Evolutionary conservation across 92 coral and sea anemone species (phyloP).

Genomic region (Heliopora coerulea): DNA sequence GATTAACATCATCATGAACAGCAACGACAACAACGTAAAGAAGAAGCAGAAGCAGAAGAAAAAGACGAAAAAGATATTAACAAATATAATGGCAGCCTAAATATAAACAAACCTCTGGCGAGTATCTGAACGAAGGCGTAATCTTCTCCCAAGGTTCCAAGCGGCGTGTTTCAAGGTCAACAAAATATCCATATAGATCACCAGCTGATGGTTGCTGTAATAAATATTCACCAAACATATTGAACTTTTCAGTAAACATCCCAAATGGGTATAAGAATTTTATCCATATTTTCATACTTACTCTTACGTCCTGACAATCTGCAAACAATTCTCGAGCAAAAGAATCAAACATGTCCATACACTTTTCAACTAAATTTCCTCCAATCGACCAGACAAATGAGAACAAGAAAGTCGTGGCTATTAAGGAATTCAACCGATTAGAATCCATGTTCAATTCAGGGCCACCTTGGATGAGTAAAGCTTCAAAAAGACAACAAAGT

Average conservation of each 20-base stretch:
- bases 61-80: not conserved
- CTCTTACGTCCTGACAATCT: constrained; percentile 93
- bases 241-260: not conserved
- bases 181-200: constrained; percentile 93
- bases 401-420: constrained; percentile 88
- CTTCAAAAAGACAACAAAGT: constrained; percentile 84
- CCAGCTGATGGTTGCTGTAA: constrained; percentile 91
- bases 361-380: constrained; percentile 84
- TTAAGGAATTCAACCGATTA: constrained; percentile 80
- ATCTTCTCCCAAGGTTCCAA: constrained; percentile 99
- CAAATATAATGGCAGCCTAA: not conserved
- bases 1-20: no score
- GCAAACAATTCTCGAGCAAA: constrained; percentile 88
- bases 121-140: constrained; percentile 80
- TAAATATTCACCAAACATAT: not conserved
- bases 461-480: constrained; percentile 80
- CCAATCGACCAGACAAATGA: constrained; percentile 92
- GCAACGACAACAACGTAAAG: not conserved
- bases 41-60: not conserved
- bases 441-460: constrained; percentile 87
- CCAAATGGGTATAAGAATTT: not conserved
- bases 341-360: constrained; percentile 80
- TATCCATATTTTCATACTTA: constrained; percentile 65
- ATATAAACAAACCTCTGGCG: constrained; percentile 44
- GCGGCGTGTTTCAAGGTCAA: constrained; percentile 94